Percentiles rank a stretch among this genome's conserved stretches.
Evolutionary conservation across 2,113 vertebrate genomes (phyloP).

Genomic region (Todiramphus saurophagus): DNA sequence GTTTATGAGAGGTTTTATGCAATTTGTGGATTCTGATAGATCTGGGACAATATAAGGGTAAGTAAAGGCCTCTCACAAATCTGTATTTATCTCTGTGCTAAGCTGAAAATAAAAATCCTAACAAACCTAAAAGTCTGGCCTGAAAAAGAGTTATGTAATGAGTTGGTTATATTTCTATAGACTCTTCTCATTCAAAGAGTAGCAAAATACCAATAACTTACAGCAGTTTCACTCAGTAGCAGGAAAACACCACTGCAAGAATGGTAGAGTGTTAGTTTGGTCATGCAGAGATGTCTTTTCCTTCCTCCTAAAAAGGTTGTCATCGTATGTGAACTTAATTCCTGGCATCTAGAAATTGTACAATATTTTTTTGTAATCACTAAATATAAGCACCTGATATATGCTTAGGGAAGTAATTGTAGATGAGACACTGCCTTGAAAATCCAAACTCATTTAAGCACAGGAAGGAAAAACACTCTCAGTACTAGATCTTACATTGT

Average conservation of each 20-base stretch:
- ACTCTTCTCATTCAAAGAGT: not conserved
- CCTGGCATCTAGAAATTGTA: not conserved
- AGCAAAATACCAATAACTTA: not conserved
- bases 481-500: not conserved
- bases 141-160: not conserved
- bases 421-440: not conserved
- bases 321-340: not conserved
- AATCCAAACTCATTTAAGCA: not conserved
- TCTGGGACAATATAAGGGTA: conserved; percentile 34
- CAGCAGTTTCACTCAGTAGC: not conserved
- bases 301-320: not conserved
- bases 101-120: conserved; percentile 10
- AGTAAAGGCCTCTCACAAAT: conserved; percentile 36
- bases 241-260: not conserved
- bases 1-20: conserved; percentile 44
- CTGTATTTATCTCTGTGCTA: conserved; percentile 25
- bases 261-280: accelerated
- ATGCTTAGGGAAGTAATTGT: not conserved
- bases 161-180: not conserved
- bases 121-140: not conserved
- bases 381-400: accelerated
- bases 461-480: not conserved
- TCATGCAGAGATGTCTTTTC: not conserved
- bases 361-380: not conserved
- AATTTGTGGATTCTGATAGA: conserved; percentile 39